Evolutionary conservation across 2,113 vertebrate genomes (phyloP).

Genomic region (Piliocolobus tephrosceles): DNA sequence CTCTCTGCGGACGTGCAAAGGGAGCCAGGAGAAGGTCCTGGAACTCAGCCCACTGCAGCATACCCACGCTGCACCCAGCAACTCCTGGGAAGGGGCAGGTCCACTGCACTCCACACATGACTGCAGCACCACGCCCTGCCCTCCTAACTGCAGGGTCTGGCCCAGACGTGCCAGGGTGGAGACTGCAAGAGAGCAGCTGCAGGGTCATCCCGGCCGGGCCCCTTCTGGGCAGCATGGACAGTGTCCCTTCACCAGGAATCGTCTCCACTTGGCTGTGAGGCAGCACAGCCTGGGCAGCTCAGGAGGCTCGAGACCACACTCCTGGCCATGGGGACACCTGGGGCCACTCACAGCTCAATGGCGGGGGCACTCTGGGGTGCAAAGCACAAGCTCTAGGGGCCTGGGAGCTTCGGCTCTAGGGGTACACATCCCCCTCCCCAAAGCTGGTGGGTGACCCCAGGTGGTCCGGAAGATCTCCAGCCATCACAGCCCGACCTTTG

Average conservation of each 20-base stretch:
- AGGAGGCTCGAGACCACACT: neutral
- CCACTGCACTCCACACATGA: neutral
- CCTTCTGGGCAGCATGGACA: neutral
- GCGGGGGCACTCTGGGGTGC: neutral
- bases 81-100: neutral
- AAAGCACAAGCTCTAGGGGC: neutral
- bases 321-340: neutral
- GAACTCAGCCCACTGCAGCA: neutral
- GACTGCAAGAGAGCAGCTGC: neutral
- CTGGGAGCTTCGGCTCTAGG: accelerated
- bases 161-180: neutral
- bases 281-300: neutral
- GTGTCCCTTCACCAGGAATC: neutral
- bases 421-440: accelerated
- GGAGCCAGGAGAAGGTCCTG: neutral
- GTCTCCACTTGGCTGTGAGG: neutral
- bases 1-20: neutral
- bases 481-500: too few relatives aligned
- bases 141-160: neutral
- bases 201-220: neutral
- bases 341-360: neutral
- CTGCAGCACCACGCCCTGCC: neutral
- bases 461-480: neutral
- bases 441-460: neutral
- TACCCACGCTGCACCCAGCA: neutral